These are phyloP conservation scores for Drosophila erecta DNA, from an alignment of 1,140 invertebrate species.

Conservation along the genomic window DNA sequence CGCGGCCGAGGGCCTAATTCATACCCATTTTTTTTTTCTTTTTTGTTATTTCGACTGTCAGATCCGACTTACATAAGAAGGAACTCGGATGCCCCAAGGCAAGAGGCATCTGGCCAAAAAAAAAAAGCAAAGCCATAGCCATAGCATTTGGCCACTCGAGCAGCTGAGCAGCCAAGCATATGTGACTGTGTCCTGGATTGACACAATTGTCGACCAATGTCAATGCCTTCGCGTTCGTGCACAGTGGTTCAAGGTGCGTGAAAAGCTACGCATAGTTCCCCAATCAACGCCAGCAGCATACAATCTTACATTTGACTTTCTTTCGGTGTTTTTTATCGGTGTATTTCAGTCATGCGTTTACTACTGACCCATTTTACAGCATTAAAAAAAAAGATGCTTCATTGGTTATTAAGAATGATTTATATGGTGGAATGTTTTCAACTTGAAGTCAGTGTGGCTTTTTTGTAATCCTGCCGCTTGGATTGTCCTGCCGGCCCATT, in stretches of 20 bases:
- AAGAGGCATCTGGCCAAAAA: background rate
- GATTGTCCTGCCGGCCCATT: background rate
- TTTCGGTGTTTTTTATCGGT: background rate
- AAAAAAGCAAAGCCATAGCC: constrained; percentile 12
- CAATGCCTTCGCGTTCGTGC: constrained; percentile 61
- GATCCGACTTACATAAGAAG: constrained; percentile 35
- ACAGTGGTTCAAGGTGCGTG: constrained; percentile 24
- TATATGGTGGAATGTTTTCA: background rate
- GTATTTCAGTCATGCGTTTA: too few relatives aligned
- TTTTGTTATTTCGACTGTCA: constrained; percentile 38
- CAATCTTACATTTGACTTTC: background rate
- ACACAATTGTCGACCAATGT: constrained; percentile 80
- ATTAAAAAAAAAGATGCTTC: too few relatives aligned
- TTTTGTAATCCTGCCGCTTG: constrained; percentile 32
- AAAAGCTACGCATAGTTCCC: background rate
- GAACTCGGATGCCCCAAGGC: constrained; percentile 1
- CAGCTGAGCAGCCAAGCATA: constrained; percentile 50
- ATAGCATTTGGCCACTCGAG: constrained; percentile 27
- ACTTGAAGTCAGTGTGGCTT: constrained; percentile 16
- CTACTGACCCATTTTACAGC: too few relatives aligned
- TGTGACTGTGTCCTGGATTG: constrained; percentile 55
- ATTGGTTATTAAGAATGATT: background rate
- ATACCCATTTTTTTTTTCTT: constrained; percentile 1
- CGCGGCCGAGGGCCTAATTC: constrained; percentile 17
- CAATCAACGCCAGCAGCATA: too few relatives aligned